Conservation (phyloP, 2,113 vertebrate genomes). For the Gymnocephalus cernua region DNA sequence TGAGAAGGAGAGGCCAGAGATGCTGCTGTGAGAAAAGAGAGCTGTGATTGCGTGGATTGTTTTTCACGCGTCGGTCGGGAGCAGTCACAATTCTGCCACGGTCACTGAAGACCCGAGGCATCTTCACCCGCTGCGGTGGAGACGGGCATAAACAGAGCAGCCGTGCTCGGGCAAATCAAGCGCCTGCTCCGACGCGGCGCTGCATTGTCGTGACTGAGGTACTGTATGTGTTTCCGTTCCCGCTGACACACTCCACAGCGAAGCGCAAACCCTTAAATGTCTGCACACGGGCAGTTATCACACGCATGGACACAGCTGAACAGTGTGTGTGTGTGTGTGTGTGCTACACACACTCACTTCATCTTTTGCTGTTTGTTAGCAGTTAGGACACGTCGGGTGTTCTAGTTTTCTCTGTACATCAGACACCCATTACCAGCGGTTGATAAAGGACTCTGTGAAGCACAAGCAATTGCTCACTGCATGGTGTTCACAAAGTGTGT, state of each 20-base stretch:
- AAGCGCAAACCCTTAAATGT: not conserved
- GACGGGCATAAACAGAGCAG: conserved; percentile 1
- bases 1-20: not conserved
- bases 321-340: no score
- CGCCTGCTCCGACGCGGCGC: not conserved
- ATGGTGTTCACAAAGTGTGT: conserved; percentile 47
- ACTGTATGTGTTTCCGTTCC: not conserved
- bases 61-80: conserved; percentile 3
- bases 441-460: conserved; percentile 72
- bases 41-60: not conserved
- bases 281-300: not conserved
- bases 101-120: conserved; percentile 2
- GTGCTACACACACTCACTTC: no score
- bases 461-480: conserved; percentile 52
- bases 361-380: not conserved
- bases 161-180: conserved; percentile 2
- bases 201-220: not conserved
- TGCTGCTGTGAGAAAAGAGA: not conserved
- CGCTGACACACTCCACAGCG: not conserved
- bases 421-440: conserved; percentile 36
- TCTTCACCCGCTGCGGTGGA: conserved; percentile 27
- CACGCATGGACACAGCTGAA: conserved; percentile 36
- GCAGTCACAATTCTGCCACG: not conserved
- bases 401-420: conserved; percentile 5
- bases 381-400: conserved; percentile 4